Evolutionary conservation across 2,113 vertebrate species (phyloP).

Genomic region (Rhabdomys dilectus): DNA sequence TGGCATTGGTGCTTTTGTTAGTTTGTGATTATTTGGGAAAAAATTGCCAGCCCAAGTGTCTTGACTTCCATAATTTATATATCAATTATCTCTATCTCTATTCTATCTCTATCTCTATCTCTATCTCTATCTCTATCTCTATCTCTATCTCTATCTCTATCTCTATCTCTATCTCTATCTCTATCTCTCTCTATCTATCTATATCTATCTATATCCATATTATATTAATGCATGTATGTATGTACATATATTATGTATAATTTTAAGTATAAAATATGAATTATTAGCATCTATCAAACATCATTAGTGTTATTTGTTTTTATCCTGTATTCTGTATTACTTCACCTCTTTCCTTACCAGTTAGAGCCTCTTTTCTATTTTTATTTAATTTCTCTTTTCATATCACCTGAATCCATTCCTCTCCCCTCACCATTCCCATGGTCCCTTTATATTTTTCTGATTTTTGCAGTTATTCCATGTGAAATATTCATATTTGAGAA

Average conservation of each 20-base stretch:
- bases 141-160: no score
- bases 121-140: no score
- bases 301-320: background rate
- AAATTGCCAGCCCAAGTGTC: background rate
- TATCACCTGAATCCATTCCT: background rate
- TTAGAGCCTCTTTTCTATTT: background rate
- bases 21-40: background rate
- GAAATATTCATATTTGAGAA: background rate
- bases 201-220: background rate
- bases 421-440: background rate
- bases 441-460: background rate
- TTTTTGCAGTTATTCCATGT: background rate
- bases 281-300: background rate
- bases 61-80: background rate
- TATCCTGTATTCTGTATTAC: background rate
- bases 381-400: background rate
- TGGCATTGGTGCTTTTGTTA: background rate
- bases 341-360: background rate
- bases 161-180: no score
- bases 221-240: background rate
- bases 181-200: no score
- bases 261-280: background rate
- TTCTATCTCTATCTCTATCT: background rate
- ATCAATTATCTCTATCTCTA: background rate
- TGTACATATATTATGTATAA: background rate